A percentile compares a stretch with the other conserved stretches of the same genome.
phyloP scores from a whole-genome alignment of 2,888 invertebrate species.

The Caenorhabditis doughertyi region DNA sequence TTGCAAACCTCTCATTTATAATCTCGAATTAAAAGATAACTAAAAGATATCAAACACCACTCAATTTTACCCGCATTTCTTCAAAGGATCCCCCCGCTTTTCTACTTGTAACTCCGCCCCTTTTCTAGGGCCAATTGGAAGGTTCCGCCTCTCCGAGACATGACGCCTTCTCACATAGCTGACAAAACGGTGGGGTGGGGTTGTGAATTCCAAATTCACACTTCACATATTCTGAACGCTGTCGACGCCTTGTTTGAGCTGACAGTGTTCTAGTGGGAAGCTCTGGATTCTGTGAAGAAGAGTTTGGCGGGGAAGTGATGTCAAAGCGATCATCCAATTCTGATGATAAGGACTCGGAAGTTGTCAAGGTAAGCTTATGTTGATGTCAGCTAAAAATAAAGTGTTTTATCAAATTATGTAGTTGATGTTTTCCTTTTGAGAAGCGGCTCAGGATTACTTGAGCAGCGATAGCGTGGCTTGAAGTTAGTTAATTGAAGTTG shows the following conservation, averaged over 20 bases:
- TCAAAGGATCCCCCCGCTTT: not conserved
- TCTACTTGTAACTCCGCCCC: slow-evolving; percentile 10
- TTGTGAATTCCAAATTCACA: slow-evolving; percentile 31
- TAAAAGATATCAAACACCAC: not conserved
- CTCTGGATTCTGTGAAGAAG: slow-evolving; percentile 1
- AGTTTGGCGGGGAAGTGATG: slow-evolving; percentile 30
- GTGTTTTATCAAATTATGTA: too few species aligned
- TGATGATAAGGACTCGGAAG: slow-evolving; percentile 13
- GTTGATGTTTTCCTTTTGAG: too few species aligned
- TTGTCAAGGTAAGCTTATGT: slow-evolving; percentile 42
- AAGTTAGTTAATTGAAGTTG: too few species aligned
- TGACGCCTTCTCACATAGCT: slow-evolving; percentile 21
- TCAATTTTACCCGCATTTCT: not conserved
- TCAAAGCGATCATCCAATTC: slow-evolving; percentile 42
- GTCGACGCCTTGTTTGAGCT: not conserved
- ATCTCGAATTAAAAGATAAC: not conserved
- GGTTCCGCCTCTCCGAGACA: slow-evolving; percentile 30
- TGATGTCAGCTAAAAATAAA: too few species aligned
- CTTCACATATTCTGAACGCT: slow-evolving; percentile 22
- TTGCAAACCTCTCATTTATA: not conserved
- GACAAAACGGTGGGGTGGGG: slow-evolving; percentile 33
- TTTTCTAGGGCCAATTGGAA: slow-evolving; percentile 19
- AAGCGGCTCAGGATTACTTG: too few species aligned
- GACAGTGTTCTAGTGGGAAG: slow-evolving; percentile 4
- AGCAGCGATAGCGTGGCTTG: too few species aligned